Percentiles rank a stretch among this genome's conserved stretches.
Evolutionary conservation across 2,888 invertebrate genomes (phyloP).

Genomic region (Caradrina kadenii): DNA sequence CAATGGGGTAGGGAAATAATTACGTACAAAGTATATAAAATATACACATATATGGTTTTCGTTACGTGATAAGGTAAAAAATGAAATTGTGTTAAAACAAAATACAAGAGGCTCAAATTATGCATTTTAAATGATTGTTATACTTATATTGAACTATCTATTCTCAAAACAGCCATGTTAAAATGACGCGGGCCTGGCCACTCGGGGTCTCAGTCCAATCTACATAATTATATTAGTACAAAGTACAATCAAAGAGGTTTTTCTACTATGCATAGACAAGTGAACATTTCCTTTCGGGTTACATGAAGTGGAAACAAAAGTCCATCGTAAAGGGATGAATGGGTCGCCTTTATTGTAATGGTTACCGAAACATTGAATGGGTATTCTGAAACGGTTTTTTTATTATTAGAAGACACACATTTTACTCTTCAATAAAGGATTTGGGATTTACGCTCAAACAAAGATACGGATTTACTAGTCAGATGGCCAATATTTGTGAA

Average conservation of each 20-base stretch:
- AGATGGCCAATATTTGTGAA: background rate
- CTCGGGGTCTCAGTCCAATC: background rate
- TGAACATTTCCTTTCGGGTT: conserved; percentile 44
- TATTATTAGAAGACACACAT: background rate
- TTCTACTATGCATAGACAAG: conserved; percentile 24
- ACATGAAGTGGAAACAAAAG: conserved; percentile 48
- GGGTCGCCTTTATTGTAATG: conserved; percentile 49
- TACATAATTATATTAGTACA: background rate
- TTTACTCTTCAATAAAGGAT: background rate
- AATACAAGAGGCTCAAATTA: too few species aligned
- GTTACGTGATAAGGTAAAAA: too few species aligned
- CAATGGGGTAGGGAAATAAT: too few species aligned
- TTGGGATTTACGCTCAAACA: background rate
- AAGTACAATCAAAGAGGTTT: conserved; percentile 6
- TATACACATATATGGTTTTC: too few species aligned
- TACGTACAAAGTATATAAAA: too few species aligned
- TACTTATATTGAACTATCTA: too few species aligned
- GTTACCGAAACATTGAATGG: conserved; percentile 46
- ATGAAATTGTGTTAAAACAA: too few species aligned
- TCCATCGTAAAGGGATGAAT: conserved; percentile 43
- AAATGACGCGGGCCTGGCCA: background rate
- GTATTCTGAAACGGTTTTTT: conserved; percentile 27
- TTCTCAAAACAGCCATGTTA: background rate
- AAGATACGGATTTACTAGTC: background rate
- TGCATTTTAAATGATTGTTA: too few species aligned